Base-by-base conservation (phyloP, 2,888 invertebrate species). In the Nomada lathburiana region DNA sequence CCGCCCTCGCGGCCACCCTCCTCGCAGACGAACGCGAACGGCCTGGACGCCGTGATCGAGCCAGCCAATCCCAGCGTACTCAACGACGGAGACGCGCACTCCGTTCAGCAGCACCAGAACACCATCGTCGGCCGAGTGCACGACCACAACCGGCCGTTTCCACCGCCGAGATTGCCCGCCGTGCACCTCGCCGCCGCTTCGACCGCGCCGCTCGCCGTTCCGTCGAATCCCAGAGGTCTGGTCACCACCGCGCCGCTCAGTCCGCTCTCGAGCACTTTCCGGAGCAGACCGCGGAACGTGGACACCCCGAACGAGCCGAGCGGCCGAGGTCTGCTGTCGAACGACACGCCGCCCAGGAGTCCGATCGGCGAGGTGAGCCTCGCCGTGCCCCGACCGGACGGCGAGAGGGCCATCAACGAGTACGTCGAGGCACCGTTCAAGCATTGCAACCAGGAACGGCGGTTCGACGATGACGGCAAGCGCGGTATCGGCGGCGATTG, bases 401-500 rank as follows among this genome's bases (percentile, higher is more conserved):
- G 96, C 93, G 98, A 98, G 94, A 96, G 98, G 93, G 96, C 96
- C 94, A 96, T 96, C 94, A 98, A 98, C 95, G 98, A 98, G 94
- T 98, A 98, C 95, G 98, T 98, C 95, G 98, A 98, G 94, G 97
- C 98, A 89, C 98, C 97, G 89, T 95, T 96, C 92, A 95, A 96
- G 93, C 95, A 94, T 81, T 94, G 95, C 13, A 67, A 73, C 7
- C 88, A 89, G 53, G 89, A 90, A 9, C 85, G 87, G 10, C 86
- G 84, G 1, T 62, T 75, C 76, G 78, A 88, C 29, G 73, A 71
- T 2, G 70, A 85, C 4, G 67, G 79, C n/a, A 88, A 79, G 55
- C 80, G 80, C 20, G 47, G 70, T 13, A 50, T 74, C 60, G 57
- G 65, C 73, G 52, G 55, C 74, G 91, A 91, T 65, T 91, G 91